phyloP scores from a whole-genome alignment of 2,113 vertebrate species.

The Ornithorhynchus anatinus region DNA sequence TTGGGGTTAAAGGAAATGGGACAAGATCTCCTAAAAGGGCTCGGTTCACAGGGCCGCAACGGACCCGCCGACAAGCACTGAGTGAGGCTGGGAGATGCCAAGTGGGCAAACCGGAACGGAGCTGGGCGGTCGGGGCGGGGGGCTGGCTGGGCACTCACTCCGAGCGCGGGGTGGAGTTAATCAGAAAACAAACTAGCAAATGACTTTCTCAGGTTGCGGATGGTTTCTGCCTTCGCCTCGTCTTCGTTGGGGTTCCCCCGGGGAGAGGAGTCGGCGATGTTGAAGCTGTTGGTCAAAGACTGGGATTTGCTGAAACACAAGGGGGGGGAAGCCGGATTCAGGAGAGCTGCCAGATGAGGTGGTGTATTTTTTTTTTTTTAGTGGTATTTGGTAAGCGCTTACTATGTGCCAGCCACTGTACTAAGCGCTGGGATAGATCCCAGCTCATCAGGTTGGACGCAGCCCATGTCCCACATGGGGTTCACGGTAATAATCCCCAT shows the following conservation, averaged over 20 bases:
- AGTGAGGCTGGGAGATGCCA: slow-evolving; percentile 8
- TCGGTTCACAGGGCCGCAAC: neutral
- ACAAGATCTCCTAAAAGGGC: slow-evolving; percentile 8
- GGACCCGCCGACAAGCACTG: neutral
- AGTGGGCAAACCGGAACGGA: slow-evolving; percentile 1
- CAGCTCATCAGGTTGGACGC: no score
- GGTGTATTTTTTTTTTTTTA: no score
- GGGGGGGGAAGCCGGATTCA: slow-evolving; percentile 17
- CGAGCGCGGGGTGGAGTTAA: slow-evolving; percentile 46
- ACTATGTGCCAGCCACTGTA: neutral
- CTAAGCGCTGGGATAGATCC: neutral
- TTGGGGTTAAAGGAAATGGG: neutral
- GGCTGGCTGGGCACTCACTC: neutral
- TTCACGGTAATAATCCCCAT: no score
- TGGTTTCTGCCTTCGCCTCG: slow-evolving; percentile 95
- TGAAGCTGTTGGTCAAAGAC: slow-evolving; percentile 94
- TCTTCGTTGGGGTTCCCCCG: slow-evolving; percentile 83
- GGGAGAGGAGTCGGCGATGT: slow-evolving; percentile 79
- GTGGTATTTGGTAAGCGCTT: neutral
- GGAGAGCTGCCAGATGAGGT: no score
- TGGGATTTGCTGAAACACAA: slow-evolving; percentile 89
- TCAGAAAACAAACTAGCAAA: slow-evolving; percentile 97
- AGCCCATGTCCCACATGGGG: neutral
- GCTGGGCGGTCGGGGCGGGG: neutral
- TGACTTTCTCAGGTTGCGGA: slow-evolving; percentile 93